Percentiles rank a stretch among this genome's conserved stretches.
phyloP scores from a whole-genome alignment of 2,797 vertebrate genomes.

The Anabas testudineus region DNA sequence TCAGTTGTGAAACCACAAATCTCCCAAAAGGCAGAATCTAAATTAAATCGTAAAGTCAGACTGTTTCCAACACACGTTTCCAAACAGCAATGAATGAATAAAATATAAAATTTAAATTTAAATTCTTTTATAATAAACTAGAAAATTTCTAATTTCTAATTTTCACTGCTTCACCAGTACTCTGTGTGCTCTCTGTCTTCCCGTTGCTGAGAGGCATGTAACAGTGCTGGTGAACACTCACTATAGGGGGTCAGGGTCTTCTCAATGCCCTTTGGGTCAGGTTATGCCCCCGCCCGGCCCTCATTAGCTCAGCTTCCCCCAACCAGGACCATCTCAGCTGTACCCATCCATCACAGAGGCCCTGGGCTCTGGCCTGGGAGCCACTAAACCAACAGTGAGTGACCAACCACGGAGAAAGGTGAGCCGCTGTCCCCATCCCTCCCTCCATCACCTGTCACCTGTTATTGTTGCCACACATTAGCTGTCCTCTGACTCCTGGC shows the following conservation, averaged over 20 bases:
- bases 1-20: too few species aligned
- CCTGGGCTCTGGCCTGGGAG: conserved; percentile 19
- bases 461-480: conserved; percentile 64
- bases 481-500: conserved; percentile 31
- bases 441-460: conserved; percentile 70
- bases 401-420: conserved; percentile 45
- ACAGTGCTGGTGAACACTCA: too few species aligned
- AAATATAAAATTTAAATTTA: too few species aligned
- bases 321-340: conserved; percentile 55
- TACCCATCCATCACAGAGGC: conserved; percentile 60
- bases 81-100: too few species aligned
- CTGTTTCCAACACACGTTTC: too few species aligned
- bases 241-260: conserved; percentile 11
- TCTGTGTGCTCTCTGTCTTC: too few species aligned
- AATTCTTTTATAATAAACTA: too few species aligned
- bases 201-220: too few species aligned
- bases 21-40: too few species aligned
- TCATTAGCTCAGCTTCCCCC: conserved; percentile 41
- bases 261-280: conserved; percentile 50
- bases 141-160: too few species aligned
- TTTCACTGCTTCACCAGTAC: too few species aligned
- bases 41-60: too few species aligned
- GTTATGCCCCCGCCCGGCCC: conserved; percentile 11
- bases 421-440: conserved; percentile 42
- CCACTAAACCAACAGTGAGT: conserved; percentile 51